Evolutionary conservation across 2,888 invertebrate genomes (phyloP).

Genomic region (Teleiodes luculella): DNA sequence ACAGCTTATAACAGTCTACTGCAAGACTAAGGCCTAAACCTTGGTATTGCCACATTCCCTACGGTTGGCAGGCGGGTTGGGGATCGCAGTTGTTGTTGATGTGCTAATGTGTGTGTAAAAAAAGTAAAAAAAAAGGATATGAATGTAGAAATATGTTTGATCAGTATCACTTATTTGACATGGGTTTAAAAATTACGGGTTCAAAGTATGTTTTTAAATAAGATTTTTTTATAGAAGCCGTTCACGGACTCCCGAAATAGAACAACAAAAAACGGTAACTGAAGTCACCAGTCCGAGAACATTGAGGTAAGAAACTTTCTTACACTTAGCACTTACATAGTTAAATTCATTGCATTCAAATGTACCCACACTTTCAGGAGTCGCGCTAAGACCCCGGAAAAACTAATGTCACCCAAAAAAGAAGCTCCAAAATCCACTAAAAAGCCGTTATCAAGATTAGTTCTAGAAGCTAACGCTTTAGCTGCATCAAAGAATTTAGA

Average conservation of each 20-base stretch:
- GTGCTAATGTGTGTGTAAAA: too few species aligned
- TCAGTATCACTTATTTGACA: not conserved
- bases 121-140: not conserved
- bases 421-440: constrained; percentile 48
- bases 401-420: constrained; percentile 54
- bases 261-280: constrained; percentile 37
- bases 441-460: constrained; percentile 62
- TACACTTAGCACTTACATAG: too few species aligned
- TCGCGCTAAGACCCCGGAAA: constrained; percentile 69
- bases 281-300: constrained; percentile 38
- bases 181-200: too few species aligned
- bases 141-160: not conserved
- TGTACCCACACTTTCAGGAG: constrained; percentile 51
- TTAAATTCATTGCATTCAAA: too few species aligned
- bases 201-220: too few species aligned
- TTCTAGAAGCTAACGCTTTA: constrained; percentile 66
- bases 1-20: too few species aligned
- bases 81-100: too few species aligned
- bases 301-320: constrained; percentile 32
- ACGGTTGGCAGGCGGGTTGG: too few species aligned
- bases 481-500: constrained; percentile 57
- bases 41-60: too few species aligned
- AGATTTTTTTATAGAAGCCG: constrained; percentile 48
- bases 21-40: too few species aligned
- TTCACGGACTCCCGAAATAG: constrained; percentile 58